phyloP scores from a whole-genome alignment of 2,888 invertebrate genomes.

The Caenorhabditis sp. region DNA sequence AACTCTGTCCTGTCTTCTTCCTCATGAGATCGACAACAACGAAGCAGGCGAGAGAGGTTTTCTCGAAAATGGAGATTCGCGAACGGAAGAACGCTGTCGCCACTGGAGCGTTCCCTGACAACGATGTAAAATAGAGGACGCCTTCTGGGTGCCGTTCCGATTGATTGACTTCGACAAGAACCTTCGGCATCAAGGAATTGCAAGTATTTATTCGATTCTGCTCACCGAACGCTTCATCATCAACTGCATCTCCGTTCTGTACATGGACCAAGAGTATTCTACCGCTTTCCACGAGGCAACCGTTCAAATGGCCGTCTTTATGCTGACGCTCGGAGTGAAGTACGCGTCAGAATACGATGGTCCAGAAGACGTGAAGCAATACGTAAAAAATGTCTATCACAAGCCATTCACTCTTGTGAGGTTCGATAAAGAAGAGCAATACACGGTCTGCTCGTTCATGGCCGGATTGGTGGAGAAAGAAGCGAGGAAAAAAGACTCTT shows the following conservation, averaged over 20 bases:
- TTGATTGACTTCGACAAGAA: constrained; percentile 40
- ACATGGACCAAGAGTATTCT: neutral
- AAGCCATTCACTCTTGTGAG: constrained; percentile 34
- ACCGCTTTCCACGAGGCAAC: constrained; percentile 59
- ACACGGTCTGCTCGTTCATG: constrained; percentile 40
- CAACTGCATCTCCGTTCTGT: constrained; percentile 18
- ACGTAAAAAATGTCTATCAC: constrained; percentile 22
- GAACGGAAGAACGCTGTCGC: constrained; percentile 50
- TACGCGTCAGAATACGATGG: constrained; percentile 17
- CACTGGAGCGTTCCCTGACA: neutral
- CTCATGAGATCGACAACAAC: constrained; percentile 61
- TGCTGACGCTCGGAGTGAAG: constrained; percentile 63
- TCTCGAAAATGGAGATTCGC: constrained; percentile 24
- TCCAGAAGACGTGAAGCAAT: neutral
- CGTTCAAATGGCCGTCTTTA: constrained; percentile 69
- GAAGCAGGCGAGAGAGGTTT: constrained; percentile 49
- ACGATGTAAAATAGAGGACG: constrained; percentile 9
- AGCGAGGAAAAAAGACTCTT: constrained; percentile 6
- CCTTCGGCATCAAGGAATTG: constrained; percentile 29
- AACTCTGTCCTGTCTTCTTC: constrained; percentile 68
- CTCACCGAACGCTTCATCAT: constrained; percentile 43
- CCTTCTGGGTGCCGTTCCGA: constrained; percentile 60
- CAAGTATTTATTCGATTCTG: constrained; percentile 40
- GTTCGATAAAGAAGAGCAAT: neutral
- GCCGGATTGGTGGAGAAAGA: constrained; percentile 9